A percentile compares a stretch with the other conserved stretches of the same genome.
phyloP scores from a whole-genome alignment of 1,140 invertebrate genomes.

The Elymnias hypermnestra region DNA sequence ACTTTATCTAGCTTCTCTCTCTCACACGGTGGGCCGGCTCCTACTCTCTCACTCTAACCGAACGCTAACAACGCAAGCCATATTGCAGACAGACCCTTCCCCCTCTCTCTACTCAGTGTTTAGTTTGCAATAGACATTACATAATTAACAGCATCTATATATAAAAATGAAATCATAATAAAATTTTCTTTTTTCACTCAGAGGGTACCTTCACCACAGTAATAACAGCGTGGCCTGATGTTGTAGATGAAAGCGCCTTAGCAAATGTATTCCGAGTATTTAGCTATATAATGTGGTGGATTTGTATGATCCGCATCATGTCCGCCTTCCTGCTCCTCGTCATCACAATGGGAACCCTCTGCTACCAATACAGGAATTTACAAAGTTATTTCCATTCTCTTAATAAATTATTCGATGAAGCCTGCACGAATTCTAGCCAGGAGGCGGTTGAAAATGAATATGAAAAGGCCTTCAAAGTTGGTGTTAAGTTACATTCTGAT shows the following conservation, averaged over 20 bases:
- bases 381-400: slow-evolving; percentile 43
- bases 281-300: slow-evolving; percentile 42
- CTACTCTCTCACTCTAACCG: too few relatives aligned
- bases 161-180: too few relatives aligned
- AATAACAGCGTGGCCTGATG: slow-evolving; percentile 39
- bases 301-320: slow-evolving; percentile 31
- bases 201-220: slow-evolving; percentile 41
- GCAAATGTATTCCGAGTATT: slow-evolving; percentile 27
- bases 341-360: slow-evolving; percentile 26
- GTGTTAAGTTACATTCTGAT: slow-evolving; percentile 40
- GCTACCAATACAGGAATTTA: slow-evolving; percentile 43
- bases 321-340: slow-evolving; percentile 33
- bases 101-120: too few relatives aligned
- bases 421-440: slow-evolving; percentile 9
- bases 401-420: slow-evolving; percentile 30
- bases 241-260: slow-evolving; percentile 24
- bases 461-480: slow-evolving; percentile 33
- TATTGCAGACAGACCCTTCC: too few relatives aligned
- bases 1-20: too few relatives aligned
- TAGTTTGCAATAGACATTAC: too few relatives aligned
- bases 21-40: too few relatives aligned
- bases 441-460: slow-evolving; percentile 34
- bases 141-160: too few relatives aligned
- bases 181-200: too few relatives aligned
- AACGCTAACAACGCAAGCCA: too few relatives aligned